A percentile compares a stretch with the other conserved stretches of the same genome.
Evolutionary conservation across 2,113 vertebrate species (phyloP).

Genomic region (Neomonachus schauinslandi): DNA sequence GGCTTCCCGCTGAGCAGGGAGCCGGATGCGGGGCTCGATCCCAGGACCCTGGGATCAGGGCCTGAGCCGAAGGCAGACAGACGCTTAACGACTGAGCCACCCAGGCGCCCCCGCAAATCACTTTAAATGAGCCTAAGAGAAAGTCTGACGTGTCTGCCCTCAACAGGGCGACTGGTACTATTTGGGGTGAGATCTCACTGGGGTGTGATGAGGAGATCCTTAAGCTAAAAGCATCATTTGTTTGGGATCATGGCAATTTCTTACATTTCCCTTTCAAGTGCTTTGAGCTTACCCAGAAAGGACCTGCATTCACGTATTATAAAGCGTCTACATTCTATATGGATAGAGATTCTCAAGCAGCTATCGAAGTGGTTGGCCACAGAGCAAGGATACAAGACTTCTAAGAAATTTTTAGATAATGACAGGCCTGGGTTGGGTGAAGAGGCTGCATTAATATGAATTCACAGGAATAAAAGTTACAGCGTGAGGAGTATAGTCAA

Average conservation of each 20-base stretch:
- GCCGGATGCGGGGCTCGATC: no score
- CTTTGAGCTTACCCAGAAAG: conserved; percentile 37
- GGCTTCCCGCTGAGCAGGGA: no score
- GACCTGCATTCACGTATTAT: background rate
- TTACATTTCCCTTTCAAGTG: background rate
- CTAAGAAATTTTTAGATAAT: conserved; percentile 1
- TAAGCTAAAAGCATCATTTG: background rate
- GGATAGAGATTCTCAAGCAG: background rate
- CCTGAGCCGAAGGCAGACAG: no score
- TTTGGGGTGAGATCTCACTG: background rate
- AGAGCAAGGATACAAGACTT: background rate
- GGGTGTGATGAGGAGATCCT: background rate
- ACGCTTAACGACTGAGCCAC: no score
- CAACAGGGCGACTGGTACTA: background rate
- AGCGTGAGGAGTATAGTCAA: background rate
- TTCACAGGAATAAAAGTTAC: background rate
- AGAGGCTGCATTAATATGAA: background rate
- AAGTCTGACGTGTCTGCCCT: background rate
- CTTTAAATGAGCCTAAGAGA: background rate
- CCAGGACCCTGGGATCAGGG: no score
- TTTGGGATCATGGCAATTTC: background rate
- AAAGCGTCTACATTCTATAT: background rate
- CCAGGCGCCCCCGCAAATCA: background rate
- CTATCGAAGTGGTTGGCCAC: background rate
- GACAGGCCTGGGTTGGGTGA: background rate